These are phyloP conservation scores for Tetragonisca angustula DNA, from an alignment of 2,888 invertebrate genomes.

Conservation along the genomic window DNA sequence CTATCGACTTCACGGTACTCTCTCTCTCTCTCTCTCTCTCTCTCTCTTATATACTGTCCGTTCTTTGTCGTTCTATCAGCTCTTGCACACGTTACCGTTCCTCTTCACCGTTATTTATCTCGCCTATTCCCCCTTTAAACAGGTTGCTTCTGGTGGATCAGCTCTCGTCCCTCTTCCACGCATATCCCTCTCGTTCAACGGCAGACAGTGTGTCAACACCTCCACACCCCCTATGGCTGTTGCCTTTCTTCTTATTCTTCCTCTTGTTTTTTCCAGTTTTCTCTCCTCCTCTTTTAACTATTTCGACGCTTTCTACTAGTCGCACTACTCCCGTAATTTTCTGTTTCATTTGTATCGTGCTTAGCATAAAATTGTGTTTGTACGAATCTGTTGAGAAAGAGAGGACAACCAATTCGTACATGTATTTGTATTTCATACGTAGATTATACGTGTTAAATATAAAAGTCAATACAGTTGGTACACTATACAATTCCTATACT, in stretches of 20 bases:
- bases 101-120: slow-evolving; percentile 55
- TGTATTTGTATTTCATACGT: not conserved
- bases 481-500: too few relatives aligned
- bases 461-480: too few relatives aligned
- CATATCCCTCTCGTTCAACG: not conserved
- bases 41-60: not conserved
- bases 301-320: not conserved
- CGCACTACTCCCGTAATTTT: not conserved
- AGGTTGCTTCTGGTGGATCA: slow-evolving; percentile 42
- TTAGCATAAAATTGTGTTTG: not conserved
- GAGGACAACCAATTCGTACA: not conserved
- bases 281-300: slow-evolving; percentile 2
- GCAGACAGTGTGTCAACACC: slow-evolving; percentile 54
- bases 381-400: not conserved
- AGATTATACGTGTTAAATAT: too few relatives aligned
- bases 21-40: slow-evolving; percentile 28
- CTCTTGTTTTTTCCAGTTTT: slow-evolving; percentile 10
- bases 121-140: slow-evolving; percentile 48
- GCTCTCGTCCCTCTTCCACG: slow-evolving; percentile 25
- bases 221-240: slow-evolving; percentile 16
- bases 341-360: not conserved
- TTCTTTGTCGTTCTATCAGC: not conserved
- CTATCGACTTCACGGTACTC: slow-evolving; percentile 46
- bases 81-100: not conserved
- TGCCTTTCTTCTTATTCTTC: not conserved